Evolutionary conservation across 2,888 invertebrate genomes (phyloP).

Genomic region (Blera fallax): DNA sequence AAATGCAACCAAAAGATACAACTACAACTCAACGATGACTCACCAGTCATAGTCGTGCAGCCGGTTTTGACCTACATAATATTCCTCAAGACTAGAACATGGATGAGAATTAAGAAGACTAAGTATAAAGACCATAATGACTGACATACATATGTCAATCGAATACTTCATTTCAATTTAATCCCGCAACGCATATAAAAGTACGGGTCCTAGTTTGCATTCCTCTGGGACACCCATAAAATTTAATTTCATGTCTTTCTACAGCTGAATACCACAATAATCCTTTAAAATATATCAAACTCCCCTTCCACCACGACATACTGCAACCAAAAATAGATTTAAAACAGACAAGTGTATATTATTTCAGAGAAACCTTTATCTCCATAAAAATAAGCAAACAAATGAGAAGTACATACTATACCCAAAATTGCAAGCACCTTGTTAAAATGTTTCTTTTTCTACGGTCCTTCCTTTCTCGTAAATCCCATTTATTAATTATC

Average conservation of each 20-base stretch:
- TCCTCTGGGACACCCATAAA: background rate
- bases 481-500: constrained; percentile 64
- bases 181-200: background rate
- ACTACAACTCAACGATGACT: too few species aligned
- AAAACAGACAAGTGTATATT: too few species aligned
- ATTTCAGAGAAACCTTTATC: background rate
- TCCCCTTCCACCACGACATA: background rate
- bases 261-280: background rate
- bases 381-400: background rate
- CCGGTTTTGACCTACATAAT: too few species aligned
- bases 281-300: background rate
- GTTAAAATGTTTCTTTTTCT: constrained; percentile 11
- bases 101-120: too few species aligned
- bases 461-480: constrained; percentile 19
- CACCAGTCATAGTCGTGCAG: too few species aligned
- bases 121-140: too few species aligned
- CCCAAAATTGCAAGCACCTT: constrained; percentile 23
- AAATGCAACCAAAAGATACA: too few species aligned
- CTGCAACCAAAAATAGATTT: background rate
- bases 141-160: too few species aligned
- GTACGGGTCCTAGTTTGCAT: background rate
- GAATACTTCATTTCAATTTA: too few species aligned
- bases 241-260: background rate
- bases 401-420: constrained; percentile 45
- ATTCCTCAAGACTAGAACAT: too few species aligned